Percentiles rank a stretch among this genome's conserved stretches.
Evolutionary conservation across 2,888 invertebrate genomes (phyloP).

Genomic region (Nephrotoma flavescens): DNA sequence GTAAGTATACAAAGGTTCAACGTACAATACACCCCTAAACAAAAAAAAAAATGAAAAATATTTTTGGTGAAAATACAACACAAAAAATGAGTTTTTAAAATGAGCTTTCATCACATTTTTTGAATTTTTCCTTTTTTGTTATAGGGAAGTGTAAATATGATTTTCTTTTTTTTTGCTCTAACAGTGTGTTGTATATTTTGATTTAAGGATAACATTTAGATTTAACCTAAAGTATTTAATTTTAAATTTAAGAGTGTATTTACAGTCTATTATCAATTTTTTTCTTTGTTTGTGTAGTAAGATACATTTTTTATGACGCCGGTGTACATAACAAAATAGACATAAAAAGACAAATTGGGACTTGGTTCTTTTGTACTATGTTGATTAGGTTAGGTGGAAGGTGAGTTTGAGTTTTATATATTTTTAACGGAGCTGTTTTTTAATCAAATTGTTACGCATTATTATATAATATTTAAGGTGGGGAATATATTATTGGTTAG

Average conservation of each 20-base stretch:
- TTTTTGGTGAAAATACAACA: not conserved
- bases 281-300: not conserved
- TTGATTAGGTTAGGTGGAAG: not conserved
- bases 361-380: not conserved
- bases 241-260: not conserved
- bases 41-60: not conserved
- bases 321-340: not conserved
- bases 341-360: not conserved
- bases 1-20: not conserved
- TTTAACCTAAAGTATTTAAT: not conserved
- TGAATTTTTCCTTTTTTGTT: not conserved
- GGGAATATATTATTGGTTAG: too few relatives aligned
- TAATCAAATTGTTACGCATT: too few relatives aligned
- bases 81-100: not conserved
- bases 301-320: not conserved
- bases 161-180: not conserved
- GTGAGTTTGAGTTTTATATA: not conserved
- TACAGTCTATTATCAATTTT: not conserved
- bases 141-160: not conserved
- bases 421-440: not conserved
- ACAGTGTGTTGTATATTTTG: not conserved
- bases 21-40: not conserved
- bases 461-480: too few relatives aligned
- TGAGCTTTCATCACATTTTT: not conserved
- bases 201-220: not conserved